phyloP scores from a whole-genome alignment of 2,113 vertebrate genomes.

The Petromus typicus region DNA sequence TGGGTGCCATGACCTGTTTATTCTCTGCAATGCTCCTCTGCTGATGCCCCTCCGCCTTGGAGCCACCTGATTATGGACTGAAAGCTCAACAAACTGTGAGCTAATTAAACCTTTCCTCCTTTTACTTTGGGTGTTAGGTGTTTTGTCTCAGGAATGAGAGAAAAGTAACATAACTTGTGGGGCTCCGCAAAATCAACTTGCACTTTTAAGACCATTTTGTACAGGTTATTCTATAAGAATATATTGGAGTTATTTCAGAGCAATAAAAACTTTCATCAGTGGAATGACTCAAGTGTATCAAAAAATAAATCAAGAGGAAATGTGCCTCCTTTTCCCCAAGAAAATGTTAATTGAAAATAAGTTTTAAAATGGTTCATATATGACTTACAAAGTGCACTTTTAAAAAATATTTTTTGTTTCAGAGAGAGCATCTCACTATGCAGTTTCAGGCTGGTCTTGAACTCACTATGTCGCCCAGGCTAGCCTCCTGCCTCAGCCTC shows the following conservation, averaged over 20 bases:
- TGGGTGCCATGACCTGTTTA: no score
- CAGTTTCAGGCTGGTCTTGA: background rate
- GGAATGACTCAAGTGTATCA: background rate
- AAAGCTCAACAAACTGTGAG: no score
- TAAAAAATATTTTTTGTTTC: background rate
- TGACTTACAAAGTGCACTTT: background rate
- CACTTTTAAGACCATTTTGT: background rate
- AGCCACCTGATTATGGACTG: no score
- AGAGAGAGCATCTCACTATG: background rate
- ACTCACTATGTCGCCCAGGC: no score
- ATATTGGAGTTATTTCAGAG: conserved; percentile 28
- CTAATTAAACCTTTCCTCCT: no score
- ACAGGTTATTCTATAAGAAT: conserved; percentile 15
- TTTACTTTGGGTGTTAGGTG: no score
- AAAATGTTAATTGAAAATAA: conserved; percentile 18
- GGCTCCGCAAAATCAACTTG: background rate
- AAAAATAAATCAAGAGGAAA: conserved; percentile 12
- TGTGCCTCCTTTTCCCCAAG: background rate
- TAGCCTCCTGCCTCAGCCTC: background rate
- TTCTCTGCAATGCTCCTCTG: no score
- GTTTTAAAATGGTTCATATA: conserved; percentile 6
- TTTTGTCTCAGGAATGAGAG: no score
- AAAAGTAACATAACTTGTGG: background rate
- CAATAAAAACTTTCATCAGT: conserved; percentile 10
- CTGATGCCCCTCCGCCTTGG: no score